Conservation (phyloP, 1,140 invertebrate species). For the Neoseiulus cucumeris region DNA sequence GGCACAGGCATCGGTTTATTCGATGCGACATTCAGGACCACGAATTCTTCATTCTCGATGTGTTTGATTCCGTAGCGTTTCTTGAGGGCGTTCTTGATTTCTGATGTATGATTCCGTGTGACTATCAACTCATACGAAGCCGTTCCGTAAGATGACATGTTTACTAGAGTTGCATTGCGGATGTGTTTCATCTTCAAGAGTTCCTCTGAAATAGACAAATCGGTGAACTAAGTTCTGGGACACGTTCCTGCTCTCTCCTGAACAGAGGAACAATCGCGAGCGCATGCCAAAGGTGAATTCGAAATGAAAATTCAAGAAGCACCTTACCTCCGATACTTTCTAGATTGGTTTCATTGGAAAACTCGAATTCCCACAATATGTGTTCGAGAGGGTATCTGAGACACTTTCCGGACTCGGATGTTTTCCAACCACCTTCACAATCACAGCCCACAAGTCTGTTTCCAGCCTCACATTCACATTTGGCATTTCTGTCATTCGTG, state of each 20-base stretch:
- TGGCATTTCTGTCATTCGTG: background rate
- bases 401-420: no score
- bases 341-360: no score
- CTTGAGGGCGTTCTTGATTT: background rate
- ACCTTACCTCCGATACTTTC: no score
- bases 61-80: background rate
- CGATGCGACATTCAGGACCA: background rate
- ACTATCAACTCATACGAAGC: background rate
- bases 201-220: background rate
- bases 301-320: no score
- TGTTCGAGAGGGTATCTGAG: no score
- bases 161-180: background rate
- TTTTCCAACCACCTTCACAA: background rate
- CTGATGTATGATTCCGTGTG: background rate
- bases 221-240: no score
- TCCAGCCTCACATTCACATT: constrained; percentile 1
- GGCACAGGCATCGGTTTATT: background rate
- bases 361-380: no score
- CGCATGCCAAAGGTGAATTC: no score
- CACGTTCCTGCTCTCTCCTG: no score
- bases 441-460: background rate
- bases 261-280: no score
- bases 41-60: background rate
- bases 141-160: background rate
- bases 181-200: background rate